Evolutionary conservation across 2,113 vertebrate genomes (phyloP).

Genomic region (Sula dactylatra): DNA sequence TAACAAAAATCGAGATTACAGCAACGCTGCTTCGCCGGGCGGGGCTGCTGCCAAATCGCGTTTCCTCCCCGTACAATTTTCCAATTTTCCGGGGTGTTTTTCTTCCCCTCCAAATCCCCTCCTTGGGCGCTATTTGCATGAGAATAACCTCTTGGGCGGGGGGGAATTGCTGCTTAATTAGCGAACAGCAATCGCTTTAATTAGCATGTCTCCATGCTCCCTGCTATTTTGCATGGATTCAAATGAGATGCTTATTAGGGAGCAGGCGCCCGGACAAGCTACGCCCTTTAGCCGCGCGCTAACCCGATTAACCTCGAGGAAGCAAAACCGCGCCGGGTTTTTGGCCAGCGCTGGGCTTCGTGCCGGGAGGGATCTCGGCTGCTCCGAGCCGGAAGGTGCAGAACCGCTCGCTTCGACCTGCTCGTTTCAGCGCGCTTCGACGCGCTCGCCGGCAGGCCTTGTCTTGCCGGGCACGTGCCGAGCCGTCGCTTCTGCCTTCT

Average conservation of each 20-base stretch:
- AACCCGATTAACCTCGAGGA: conserved; percentile 46
- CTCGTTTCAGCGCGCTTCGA: accelerated
- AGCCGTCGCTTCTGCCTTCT: not conserved
- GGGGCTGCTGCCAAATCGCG: not conserved
- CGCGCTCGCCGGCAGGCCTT: not conserved
- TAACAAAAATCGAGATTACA: not conserved
- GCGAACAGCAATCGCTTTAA: conserved; percentile 79
- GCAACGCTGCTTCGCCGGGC: not conserved
- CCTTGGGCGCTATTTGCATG: conserved; percentile 68
- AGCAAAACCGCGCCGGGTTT: not conserved
- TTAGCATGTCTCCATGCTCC: conserved; percentile 79
- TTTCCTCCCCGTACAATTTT: not conserved
- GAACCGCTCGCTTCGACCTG: not conserved
- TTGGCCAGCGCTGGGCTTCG: not conserved
- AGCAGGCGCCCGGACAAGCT: conserved; percentile 72
- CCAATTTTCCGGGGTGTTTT: not conserved
- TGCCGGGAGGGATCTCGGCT: not conserved
- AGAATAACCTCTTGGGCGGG: conserved; percentile 67
- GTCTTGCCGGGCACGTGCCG: not conserved
- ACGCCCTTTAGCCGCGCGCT: conserved; percentile 44
- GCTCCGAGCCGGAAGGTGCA: not conserved
- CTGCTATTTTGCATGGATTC: conserved; percentile 78
- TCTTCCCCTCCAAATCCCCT: not conserved
- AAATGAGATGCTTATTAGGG: conserved; percentile 81
- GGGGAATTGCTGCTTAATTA: conserved; percentile 82